Conservation (phyloP, 2,888 invertebrate species). For the Amiota communis region DNA sequence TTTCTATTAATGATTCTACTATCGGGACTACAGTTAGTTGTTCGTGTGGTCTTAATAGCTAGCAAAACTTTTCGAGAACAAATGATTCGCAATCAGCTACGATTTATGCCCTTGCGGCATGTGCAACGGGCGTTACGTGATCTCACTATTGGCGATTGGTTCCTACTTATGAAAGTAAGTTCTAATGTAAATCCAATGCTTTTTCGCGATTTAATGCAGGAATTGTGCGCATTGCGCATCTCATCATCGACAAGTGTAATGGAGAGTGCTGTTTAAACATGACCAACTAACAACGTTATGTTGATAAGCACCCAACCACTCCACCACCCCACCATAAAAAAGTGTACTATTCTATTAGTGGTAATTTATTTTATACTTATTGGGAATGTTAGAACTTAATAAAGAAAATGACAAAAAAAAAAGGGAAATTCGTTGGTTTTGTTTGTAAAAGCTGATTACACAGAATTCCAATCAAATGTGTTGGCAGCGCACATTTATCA, state of each 20-base stretch:
- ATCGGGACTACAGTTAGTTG: conserved; percentile 79
- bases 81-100: conserved; percentile 62
- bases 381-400: no score
- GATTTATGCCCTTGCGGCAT: conserved; percentile 60
- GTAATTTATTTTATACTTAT: no score
- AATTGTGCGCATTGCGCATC: conserved; percentile 69
- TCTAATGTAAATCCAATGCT: conserved; percentile 83
- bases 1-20: conserved; percentile 79
- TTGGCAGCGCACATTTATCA: no score
- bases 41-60: conserved; percentile 78
- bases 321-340: not conserved
- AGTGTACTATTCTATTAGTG: no score
- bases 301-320: no score
- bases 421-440: no score
- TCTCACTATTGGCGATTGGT: conserved; percentile 83
- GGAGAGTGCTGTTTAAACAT: conserved; percentile 48
- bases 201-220: conserved; percentile 79
- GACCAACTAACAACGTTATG: no score
- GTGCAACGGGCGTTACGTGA: conserved; percentile 57
- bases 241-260: conserved; percentile 50
- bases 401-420: no score
- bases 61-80: conserved; percentile 60
- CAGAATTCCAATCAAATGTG: no score
- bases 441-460: no score
- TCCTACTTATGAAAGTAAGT: conserved; percentile 82